Percentiles rank a stretch among this genome's conserved stretches.
Evolutionary conservation across 2,888 invertebrate species (phyloP).

Genomic region (Acronicta leporina): DNA sequence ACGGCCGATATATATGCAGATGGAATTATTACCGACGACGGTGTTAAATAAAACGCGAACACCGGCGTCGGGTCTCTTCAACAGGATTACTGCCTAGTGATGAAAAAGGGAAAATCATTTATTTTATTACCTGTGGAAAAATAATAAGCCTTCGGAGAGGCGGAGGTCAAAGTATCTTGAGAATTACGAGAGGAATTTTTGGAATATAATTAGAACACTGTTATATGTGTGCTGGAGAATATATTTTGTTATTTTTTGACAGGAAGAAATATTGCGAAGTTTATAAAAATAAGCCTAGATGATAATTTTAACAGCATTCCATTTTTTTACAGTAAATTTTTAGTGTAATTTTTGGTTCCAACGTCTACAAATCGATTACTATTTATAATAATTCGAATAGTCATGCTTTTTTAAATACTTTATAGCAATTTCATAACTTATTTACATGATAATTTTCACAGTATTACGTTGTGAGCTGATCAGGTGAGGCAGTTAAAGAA

Average conservation of each 20-base stretch:
- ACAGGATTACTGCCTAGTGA: conserved; percentile 69
- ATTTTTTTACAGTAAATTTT: background rate
- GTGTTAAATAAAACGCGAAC: conserved; percentile 75
- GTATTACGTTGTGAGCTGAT: background rate
- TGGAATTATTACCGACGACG: conserved; percentile 75
- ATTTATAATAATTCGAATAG: background rate
- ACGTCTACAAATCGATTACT: background rate
- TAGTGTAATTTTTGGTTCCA: too few relatives aligned
- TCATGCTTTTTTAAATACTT: too few relatives aligned
- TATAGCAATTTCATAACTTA: too few relatives aligned
- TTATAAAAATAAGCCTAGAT: conserved; percentile 10
- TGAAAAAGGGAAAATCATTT: conserved; percentile 80
- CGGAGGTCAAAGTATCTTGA: conserved; percentile 54
- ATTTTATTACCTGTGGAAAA: conserved; percentile 78
- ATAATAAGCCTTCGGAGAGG: conserved; percentile 70
- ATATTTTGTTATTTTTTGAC: conserved; percentile 37
- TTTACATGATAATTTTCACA: too few relatives aligned
- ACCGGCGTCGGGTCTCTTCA: conserved; percentile 48
- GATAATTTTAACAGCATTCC: background rate
- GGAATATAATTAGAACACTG: conserved; percentile 64
- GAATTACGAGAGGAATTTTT: conserved; percentile 57
- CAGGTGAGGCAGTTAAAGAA: background rate
- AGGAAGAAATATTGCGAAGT: conserved; percentile 4
- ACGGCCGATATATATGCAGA: conserved; percentile 78
- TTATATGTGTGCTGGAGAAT: conserved; percentile 39